Evolutionary conservation across 1,140 invertebrate species (phyloP), one percentile per base, ranked within the genome.

Genomic region (Epicauta chinensis): DNA sequence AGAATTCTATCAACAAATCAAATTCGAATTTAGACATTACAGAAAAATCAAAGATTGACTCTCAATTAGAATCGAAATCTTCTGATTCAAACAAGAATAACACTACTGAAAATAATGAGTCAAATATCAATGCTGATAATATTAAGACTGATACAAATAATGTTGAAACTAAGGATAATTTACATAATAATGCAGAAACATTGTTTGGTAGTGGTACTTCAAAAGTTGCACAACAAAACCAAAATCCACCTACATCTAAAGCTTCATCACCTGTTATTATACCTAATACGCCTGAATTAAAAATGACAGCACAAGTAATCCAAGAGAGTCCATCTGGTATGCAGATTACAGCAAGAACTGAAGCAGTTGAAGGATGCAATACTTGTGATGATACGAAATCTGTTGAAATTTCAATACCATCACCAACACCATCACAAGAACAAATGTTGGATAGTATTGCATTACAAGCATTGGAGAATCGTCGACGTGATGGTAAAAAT

Each of bases 381-480:
- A 71, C 73, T 2, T 75, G 75, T 31, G 71, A 78, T 51, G 71
- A 77, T 13, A 75, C 75, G 50, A 78, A 79, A 55, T 79, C 77
- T 4, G 76, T 79, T 29, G 77, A 78, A 40, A 79, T 79, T 56
- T 80, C 77, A 2, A 79, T 79, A 51, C 77, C 78, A 3, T 79
- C 78, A 4, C 77, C 78, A 7, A 79, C 77, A 7, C 77, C 78
- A 2, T 78, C 77, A 0, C 77, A 80, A 64, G 77, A 79, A 60
- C 70, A 77, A 61, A 78, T 79, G 67, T 63, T 80, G 9, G 77
- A 80, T 61, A 76, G 78, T 58, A 77, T 80, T 14, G 77, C 77
- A 0, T 70, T 78, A 67, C 74, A 77, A 60, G 76, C 77, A 36
- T 71, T 71, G 35, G 66, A 77, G 57, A 69, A 71, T 4, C 71